Conservation (phyloP, 2,888 invertebrate species). For the Drosophila melanosoma region DNA sequence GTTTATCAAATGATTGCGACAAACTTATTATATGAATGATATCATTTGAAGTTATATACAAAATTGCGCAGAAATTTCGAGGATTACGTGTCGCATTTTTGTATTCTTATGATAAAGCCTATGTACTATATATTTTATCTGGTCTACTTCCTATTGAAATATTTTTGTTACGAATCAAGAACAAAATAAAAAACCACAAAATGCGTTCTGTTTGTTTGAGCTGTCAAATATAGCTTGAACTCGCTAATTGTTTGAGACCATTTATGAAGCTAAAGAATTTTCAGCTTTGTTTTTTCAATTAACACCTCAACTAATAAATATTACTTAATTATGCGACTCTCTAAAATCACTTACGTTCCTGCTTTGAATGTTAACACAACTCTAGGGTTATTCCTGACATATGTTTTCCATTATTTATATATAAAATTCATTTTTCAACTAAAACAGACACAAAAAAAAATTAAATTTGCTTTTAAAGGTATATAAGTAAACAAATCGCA, state of each 20-base stretch:
- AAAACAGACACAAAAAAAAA: slow-evolving; percentile 12
- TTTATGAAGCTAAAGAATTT: slow-evolving; percentile 24
- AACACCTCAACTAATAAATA: slow-evolving; percentile 22
- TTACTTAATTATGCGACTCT: slow-evolving; percentile 16
- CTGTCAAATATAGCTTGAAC: slow-evolving; percentile 54
- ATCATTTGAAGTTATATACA: slow-evolving; percentile 33
- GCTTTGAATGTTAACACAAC: background rate
- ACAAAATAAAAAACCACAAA: slow-evolving; percentile 4
- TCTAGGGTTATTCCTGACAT: slow-evolving; percentile 4
- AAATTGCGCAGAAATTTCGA: slow-evolving; percentile 14
- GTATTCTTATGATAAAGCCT: slow-evolving; percentile 21
- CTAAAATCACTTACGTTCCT: no score
- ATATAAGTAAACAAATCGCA: slow-evolving; percentile 26
- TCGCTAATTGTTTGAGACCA: slow-evolving; percentile 45
- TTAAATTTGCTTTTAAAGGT: slow-evolving; percentile 13
- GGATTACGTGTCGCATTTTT: slow-evolving; percentile 14
- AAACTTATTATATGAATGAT: slow-evolving; percentile 34
- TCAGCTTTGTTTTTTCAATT: slow-evolving; percentile 7
- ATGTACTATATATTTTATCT: slow-evolving; percentile 9
- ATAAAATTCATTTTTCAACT: slow-evolving; percentile 6
- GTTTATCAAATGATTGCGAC: slow-evolving; percentile 27
- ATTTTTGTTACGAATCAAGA: slow-evolving; percentile 3
- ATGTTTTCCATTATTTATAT: slow-evolving; percentile 25
- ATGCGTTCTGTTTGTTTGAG: slow-evolving; percentile 8
- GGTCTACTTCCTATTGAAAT: slow-evolving; percentile 15